Conservation (phyloP, 2,113 vertebrate genomes). For the Stercorarius parasiticus region DNA sequence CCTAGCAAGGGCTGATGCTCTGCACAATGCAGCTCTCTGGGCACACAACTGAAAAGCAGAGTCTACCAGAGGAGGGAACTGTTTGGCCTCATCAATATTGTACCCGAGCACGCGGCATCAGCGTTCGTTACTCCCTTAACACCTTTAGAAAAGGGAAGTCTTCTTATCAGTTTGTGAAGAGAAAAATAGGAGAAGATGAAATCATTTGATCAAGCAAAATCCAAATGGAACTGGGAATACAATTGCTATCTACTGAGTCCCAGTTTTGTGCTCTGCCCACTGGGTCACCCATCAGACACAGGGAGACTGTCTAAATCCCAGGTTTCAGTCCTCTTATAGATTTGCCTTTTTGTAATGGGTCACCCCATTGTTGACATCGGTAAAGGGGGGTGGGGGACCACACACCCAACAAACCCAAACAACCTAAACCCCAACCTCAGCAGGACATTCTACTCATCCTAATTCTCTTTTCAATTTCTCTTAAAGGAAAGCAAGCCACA, state of each 20-base stretch:
- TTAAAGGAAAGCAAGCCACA: background rate
- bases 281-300: background rate
- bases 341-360: background rate
- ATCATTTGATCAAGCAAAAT: background rate
- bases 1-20: background rate
- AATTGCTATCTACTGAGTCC: background rate
- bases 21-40: background rate
- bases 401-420: background rate
- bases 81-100: background rate
- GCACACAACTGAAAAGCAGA: background rate
- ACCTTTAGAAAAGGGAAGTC: background rate
- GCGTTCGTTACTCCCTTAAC: background rate
- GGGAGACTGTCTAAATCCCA: background rate
- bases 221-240: background rate
- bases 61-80: background rate
- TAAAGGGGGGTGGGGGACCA: background rate
- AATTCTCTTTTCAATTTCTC: background rate
- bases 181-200: background rate
- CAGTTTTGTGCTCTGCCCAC: background rate
- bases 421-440: background rate
- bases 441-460: background rate
- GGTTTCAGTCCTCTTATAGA: background rate
- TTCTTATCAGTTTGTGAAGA: background rate
- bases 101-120: background rate
- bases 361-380: background rate